Percentiles rank a stretch among this genome's conserved stretches.
Evolutionary conservation across 30 jellyfish, hydroid and myxozoan genomes (phyloP).

Genomic region (Turritopsis rubra): DNA sequence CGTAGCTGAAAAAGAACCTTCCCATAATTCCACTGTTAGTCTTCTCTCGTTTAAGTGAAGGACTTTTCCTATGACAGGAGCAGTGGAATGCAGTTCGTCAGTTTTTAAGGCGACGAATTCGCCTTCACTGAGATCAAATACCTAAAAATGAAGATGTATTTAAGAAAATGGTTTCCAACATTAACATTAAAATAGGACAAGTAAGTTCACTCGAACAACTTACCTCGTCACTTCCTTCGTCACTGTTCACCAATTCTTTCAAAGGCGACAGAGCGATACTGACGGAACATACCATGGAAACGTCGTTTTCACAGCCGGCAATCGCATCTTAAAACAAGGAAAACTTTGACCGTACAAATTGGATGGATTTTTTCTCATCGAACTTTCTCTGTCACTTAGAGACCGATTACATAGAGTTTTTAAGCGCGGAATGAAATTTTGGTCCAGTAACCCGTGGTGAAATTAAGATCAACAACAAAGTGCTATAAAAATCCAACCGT

Average conservation of each 20-base stretch:
- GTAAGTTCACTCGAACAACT: not conserved
- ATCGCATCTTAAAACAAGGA: slow-evolving; percentile 1
- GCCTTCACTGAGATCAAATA: slow-evolving; percentile 1
- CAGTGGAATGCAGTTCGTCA: not conserved
- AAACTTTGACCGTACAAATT: not conserved
- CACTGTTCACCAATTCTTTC: not conserved
- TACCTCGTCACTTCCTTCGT: not conserved
- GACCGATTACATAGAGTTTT: no score
- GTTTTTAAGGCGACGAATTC: slow-evolving; percentile 23
- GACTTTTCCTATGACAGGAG: slow-evolving; percentile 20
- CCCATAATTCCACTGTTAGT: slow-evolving; percentile 13
- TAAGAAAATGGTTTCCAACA: not conserved
- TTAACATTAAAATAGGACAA: not conserved
- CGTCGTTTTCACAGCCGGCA: not conserved
- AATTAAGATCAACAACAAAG: no score
- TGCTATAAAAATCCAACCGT: no score
- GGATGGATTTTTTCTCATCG: no score
- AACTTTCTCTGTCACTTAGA: no score
- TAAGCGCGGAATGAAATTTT: no score
- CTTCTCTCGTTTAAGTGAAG: not conserved
- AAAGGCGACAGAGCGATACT: slow-evolving; percentile 29
- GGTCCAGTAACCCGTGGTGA: no score
- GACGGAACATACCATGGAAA: slow-evolving; percentile 17
- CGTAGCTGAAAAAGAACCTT: not conserved
- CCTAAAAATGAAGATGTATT: not conserved